A percentile compares a stretch with the other conserved stretches of the same genome.
Conservation (phyloP, 2,888 invertebrate species). For the Acanthosepion esculentum region DNA sequence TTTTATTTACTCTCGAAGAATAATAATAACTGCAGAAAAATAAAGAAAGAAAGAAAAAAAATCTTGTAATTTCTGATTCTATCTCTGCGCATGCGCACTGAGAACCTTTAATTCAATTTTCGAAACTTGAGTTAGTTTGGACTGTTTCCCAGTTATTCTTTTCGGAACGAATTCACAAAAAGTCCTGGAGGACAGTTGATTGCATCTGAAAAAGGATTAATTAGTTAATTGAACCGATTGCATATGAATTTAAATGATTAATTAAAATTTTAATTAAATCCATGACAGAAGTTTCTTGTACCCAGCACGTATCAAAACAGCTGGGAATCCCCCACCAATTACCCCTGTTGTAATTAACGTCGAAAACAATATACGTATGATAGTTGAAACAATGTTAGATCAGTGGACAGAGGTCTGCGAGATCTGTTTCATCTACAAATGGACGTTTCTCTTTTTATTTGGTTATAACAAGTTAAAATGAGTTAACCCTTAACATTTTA, state of each 20-base stretch:
- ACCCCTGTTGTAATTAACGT: neutral
- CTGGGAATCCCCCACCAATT: neutral
- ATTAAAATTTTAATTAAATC: neutral
- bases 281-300: neutral
- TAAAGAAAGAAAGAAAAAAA: neutral
- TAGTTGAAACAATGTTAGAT: neutral
- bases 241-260: conserved; percentile 23
- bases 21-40: no score
- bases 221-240: conserved; percentile 9
- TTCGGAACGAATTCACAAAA: neutral
- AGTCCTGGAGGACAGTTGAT: neutral
- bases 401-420: neutral
- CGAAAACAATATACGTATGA: neutral
- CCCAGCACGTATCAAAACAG: neutral
- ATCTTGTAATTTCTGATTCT: neutral
- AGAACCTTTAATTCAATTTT: neutral
- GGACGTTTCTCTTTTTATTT: neutral
- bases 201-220: neutral
- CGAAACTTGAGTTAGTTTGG: neutral
- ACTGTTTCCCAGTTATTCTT: neutral
- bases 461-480: neutral
- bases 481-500: no score
- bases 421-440: neutral
- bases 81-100: neutral
- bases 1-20: no score